These are phyloP conservation scores for Alca torda DNA, from an alignment of 2,797 vertebrate genomes.

Conservation along the genomic window DNA sequence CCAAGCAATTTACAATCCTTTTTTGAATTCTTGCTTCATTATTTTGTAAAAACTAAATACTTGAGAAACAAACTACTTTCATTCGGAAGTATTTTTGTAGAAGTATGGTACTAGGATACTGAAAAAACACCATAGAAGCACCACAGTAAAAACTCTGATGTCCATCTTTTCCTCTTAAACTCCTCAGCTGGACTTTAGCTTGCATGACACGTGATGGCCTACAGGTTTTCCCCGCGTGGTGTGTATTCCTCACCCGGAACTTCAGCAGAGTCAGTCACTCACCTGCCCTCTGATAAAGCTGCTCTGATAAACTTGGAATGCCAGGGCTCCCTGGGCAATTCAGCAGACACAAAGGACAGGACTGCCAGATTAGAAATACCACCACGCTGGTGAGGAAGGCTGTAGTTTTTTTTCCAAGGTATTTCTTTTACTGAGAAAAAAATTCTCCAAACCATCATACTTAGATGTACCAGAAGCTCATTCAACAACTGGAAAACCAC, in stretches of 20 bases:
- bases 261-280: not conserved
- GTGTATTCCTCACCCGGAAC: not conserved
- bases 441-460: not conserved
- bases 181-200: not conserved
- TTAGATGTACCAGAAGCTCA: not conserved
- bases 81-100: not conserved
- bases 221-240: not conserved
- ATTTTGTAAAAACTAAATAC: not conserved
- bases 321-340: not conserved
- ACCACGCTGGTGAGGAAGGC: not conserved
- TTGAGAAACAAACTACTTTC: not conserved
- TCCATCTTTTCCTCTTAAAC: not conserved
- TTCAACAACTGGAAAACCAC: not conserved
- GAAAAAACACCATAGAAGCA: not conserved
- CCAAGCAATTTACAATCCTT: not conserved
- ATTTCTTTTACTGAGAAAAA: not conserved
- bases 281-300: not conserved
- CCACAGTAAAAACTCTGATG: not conserved
- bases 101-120: not conserved
- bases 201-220: not conserved
- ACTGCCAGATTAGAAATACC: not conserved
- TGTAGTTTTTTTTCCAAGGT: not conserved
- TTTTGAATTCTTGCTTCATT: not conserved
- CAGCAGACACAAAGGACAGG: not conserved
- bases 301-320: not conserved